Conservation (phyloP, 1,140 invertebrate species). For the Lanistes nyassanus region DNA sequence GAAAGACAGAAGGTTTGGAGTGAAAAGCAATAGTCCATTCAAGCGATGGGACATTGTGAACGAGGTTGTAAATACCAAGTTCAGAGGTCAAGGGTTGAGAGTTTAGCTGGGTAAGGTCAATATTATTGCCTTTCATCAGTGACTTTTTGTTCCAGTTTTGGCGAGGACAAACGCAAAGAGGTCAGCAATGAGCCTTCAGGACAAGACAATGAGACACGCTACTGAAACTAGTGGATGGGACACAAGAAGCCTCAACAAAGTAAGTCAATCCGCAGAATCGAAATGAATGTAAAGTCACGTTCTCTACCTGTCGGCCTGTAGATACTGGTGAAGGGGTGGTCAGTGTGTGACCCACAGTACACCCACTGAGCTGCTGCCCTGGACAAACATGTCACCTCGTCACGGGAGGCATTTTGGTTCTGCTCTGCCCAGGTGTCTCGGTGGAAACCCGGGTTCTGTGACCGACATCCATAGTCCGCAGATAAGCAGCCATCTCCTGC, state of each 20-base stretch:
- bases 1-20: too few species aligned
- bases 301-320: slow-evolving; percentile 39
- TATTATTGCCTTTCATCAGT: too few species aligned
- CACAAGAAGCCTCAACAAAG: too few species aligned
- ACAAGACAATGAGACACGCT: too few species aligned
- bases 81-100: too few species aligned
- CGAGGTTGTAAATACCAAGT: too few species aligned
- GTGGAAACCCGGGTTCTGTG: slow-evolving; percentile 10
- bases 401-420: slow-evolving; percentile 18
- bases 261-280: neutral
- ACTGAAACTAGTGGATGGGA: too few species aligned
- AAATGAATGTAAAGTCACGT: neutral
- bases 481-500: slow-evolving; percentile 41
- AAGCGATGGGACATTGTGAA: too few species aligned
- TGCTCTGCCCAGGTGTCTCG: slow-evolving; percentile 26
- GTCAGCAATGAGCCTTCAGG: too few species aligned
- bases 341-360: slow-evolving; percentile 29
- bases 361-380: slow-evolving; percentile 27
- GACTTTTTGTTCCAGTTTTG: too few species aligned
- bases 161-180: neutral
- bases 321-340: slow-evolving; percentile 31
- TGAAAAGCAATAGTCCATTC: too few species aligned
- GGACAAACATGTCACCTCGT: slow-evolving; percentile 29
- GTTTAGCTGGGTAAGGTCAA: too few species aligned
- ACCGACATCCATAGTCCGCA: slow-evolving; percentile 39